Percentiles rank a stretch among this genome's conserved stretches.
These are phyloP conservation scores for Aromia moschata DNA, from an alignment of 2,888 invertebrate genomes.

Conservation along the genomic window DNA sequence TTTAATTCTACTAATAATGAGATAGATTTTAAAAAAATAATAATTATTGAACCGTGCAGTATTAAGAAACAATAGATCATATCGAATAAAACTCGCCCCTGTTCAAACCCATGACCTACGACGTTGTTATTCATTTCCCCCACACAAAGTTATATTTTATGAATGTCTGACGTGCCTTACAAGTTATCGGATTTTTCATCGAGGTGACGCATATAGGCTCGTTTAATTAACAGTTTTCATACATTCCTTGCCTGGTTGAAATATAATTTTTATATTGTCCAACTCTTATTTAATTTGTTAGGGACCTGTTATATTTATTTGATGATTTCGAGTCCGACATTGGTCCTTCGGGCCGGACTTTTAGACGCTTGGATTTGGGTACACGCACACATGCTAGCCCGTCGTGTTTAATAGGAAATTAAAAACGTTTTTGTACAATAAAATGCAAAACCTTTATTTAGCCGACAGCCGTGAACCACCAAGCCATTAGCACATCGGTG, in stretches of 20 bases:
- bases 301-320: no score
- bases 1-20: no score
- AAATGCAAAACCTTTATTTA: slow-evolving; percentile 38
- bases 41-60: no score
- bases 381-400: no score
- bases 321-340: background rate
- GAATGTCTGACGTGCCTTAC: slow-evolving; percentile 7
- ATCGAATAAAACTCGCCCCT: slow-evolving; percentile 29
- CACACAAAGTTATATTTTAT: slow-evolving; percentile 1
- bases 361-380: no score
- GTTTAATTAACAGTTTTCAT: no score
- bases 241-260: no score
- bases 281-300: no score
- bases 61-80: no score
- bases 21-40: no score
- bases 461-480: slow-evolving; percentile 49
- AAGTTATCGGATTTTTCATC: slow-evolving; percentile 9
- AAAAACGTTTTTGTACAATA: slow-evolving; percentile 4
- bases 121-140: slow-evolving; percentile 5
- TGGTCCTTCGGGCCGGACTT: background rate
- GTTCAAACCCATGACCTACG: background rate
- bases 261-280: no score
- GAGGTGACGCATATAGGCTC: slow-evolving; percentile 1
- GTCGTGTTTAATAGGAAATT: no score
- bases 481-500: slow-evolving; percentile 52